Evolutionary conservation across 2,797 vertebrate genomes (phyloP), one percentile per base, ranked within the genome.

Genomic region (Psittacula echo): DNA sequence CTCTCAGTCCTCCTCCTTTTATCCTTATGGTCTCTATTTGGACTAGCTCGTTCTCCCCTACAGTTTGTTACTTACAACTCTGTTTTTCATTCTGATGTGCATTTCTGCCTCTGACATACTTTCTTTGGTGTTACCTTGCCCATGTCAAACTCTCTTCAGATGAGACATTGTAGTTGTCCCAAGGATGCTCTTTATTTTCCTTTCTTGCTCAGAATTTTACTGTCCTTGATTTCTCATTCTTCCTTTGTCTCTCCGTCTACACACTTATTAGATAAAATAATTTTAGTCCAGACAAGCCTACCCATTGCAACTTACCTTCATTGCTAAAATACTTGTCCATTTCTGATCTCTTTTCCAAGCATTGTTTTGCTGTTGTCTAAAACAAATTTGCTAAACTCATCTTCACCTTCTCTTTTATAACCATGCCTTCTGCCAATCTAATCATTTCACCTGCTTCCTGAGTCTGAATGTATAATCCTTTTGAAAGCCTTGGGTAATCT

Each of bases 11-110:
- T 88, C 30, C 42, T 92, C 44, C 51, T 93, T 84, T 95, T 68
- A 75, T 48, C 76, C 75, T 84, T 73, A 22, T 56, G 68, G 18
- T 84, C 32, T 90, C 17, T 86, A 27, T 95, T 94, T 94, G 83
- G 91, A 91, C 82, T 90, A 73, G 73, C 41, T 92, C 29, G 21
- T 86, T 76, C 60, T 82, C 70, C 73, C 22, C 67, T 73, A 23
- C 27, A 42, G 27, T 84, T 91, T 94, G 50, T 78, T 91, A 30
- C 48, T 60, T 73, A 77, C 18, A 87, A 37, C 5, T 17, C 18
- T 24, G 75, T 68, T 79, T 73, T 86, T 2, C 6, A 9, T 76
- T 21, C 21, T 71, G 7, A 72, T 85, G 45, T 48, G 76, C 44
- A 34, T 78, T 87, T 92, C 80, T 92, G 6, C 48, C 34, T 85